A percentile compares a stretch with the other conserved stretches of the same genome.
Conservation (phyloP, 2,113 vertebrate genomes). For the Calidris pugnax region DNA sequence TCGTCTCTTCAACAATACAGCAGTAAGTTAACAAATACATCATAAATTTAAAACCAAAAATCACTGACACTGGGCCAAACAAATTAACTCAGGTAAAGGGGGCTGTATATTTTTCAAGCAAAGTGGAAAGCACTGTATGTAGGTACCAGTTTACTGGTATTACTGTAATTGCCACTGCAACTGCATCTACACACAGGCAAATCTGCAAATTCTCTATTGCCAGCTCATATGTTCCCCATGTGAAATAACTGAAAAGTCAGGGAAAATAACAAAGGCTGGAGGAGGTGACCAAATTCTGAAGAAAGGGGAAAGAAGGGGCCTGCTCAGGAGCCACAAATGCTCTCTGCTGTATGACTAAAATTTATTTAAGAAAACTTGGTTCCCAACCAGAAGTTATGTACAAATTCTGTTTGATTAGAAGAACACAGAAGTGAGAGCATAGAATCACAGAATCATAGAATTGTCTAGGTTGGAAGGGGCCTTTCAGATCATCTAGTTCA, state of each 20-base stretch:
- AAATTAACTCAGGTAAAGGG: background rate
- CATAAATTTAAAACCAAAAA: background rate
- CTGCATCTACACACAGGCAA: background rate
- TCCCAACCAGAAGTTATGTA: background rate
- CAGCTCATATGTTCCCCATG: rapidly evolving
- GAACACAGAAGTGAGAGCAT: background rate
- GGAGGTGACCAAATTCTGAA: background rate
- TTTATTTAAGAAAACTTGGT: background rate
- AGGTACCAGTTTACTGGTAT: background rate
- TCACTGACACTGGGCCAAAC: background rate
- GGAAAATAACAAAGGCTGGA: background rate
- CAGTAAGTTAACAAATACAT: background rate
- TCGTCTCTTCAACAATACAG: background rate
- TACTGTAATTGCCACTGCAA: background rate
- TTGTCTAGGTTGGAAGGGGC: too few relatives aligned
- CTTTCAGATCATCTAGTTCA: too few relatives aligned
- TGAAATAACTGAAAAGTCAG: background rate
- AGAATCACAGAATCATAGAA: too few relatives aligned
- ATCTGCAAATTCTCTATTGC: background rate
- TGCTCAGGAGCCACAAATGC: background rate
- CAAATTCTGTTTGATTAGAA: background rate
- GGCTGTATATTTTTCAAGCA: background rate
- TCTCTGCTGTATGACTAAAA: background rate
- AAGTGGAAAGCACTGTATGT: background rate
- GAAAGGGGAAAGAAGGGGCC: background rate